Evolutionary conservation across 2,797 vertebrate genomes (phyloP).

Genomic region (Hippoglossus hippoglossus): DNA sequence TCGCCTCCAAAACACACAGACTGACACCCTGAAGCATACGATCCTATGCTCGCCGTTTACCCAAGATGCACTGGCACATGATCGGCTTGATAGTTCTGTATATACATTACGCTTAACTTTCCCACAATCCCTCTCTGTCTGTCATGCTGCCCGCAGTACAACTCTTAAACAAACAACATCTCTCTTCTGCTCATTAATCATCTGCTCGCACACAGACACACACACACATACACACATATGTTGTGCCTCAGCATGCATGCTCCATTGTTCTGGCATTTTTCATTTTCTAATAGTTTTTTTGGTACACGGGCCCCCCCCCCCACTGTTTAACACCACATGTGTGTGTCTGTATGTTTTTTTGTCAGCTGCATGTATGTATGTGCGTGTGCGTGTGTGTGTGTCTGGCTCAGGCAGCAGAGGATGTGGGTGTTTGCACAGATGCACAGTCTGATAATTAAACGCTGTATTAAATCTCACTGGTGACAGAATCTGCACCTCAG

Average conservation of each 20-base stretch:
- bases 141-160: constrained; percentile 72
- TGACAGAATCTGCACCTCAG: constrained; percentile 75
- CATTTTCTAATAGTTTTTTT: constrained; percentile 25
- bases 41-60: constrained; percentile 30
- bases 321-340: constrained; percentile 31
- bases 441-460: constrained; percentile 75
- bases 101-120: constrained; percentile 68
- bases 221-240: constrained; percentile 27
- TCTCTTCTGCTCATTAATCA: constrained; percentile 80
- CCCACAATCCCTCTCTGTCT: constrained; percentile 63
- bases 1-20: constrained; percentile 75
- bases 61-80: constrained; percentile 28
- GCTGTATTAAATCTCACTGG: constrained; percentile 73
- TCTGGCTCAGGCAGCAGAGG: constrained; percentile 57
- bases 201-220: constrained; percentile 24
- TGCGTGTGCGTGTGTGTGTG: constrained; percentile 36
- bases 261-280: constrained; percentile 42
- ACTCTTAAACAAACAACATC: constrained; percentile 72
- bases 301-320: constrained; percentile 14
- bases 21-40: constrained; percentile 36
- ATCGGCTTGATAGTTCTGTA: constrained; percentile 59
- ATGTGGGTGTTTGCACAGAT: constrained; percentile 83
- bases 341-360: constrained; percentile 40
- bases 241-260: constrained; percentile 27
- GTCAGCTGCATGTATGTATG: neutral